Evolutionary conservation across 2,797 vertebrate species (phyloP).

Genomic region (Tokudaia tokunoshimensis): DNA sequence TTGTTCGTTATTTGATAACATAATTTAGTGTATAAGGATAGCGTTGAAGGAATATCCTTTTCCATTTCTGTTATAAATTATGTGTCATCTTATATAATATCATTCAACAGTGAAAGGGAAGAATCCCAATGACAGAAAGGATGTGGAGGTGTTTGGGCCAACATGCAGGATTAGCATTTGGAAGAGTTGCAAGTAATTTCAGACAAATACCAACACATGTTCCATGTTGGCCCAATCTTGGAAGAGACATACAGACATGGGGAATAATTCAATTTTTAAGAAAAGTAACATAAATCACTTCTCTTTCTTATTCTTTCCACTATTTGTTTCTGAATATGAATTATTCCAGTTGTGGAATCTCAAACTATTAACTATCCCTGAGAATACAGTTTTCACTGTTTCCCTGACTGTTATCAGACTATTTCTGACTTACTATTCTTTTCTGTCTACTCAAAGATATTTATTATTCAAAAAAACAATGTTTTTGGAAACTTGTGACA

Average conservation of each 20-base stretch:
- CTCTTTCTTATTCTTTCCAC: background rate
- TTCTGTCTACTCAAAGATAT: conserved; percentile 58
- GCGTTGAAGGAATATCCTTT: background rate
- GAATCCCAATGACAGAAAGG: conserved; percentile 53
- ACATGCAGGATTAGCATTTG: conserved; percentile 78
- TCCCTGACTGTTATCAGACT: conserved; percentile 22
- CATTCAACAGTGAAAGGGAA: conserved; percentile 74
- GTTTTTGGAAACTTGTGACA: conserved; percentile 51
- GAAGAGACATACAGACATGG: conserved; percentile 61
- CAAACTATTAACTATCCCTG: background rate
- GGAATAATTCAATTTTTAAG: conserved; percentile 40
- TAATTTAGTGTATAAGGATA: conserved; percentile 23
- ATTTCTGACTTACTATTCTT: conserved; percentile 56
- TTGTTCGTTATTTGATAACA: conserved; percentile 50
- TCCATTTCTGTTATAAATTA: conserved; percentile 60
- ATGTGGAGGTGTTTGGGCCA: conserved; percentile 73
- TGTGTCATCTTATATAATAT: conserved; percentile 56
- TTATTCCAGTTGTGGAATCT: background rate
- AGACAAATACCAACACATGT: conserved; percentile 70
- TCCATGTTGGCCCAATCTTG: conserved; percentile 68
- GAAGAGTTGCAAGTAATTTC: conserved; percentile 71
- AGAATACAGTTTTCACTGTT: conserved; percentile 58
- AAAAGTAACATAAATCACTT: background rate
- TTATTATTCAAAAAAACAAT: background rate
- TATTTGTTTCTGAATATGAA: conserved; percentile 11